These are phyloP conservation scores for Eueremaeus valkanovi DNA, from an alignment of 2,888 invertebrate genomes.

Conservation along the genomic window DNA sequence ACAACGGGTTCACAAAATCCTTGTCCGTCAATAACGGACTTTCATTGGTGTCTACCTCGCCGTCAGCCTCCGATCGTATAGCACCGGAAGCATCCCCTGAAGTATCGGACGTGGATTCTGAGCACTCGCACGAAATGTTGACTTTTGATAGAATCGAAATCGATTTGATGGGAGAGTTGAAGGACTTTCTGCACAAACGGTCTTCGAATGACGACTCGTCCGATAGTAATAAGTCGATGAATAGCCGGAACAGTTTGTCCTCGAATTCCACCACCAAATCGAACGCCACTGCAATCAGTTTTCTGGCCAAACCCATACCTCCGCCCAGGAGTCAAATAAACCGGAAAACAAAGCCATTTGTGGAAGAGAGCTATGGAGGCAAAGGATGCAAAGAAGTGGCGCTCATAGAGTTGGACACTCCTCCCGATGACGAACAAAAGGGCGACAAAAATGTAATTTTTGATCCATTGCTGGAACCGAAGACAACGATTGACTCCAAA, in stretches of 20 bases:
- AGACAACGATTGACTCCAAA: background rate
- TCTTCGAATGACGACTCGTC: constrained; percentile 10
- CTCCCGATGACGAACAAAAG: constrained; percentile 32
- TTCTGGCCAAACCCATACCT: constrained; percentile 42
- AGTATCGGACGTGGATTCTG: constrained; percentile 42
- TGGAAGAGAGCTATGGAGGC: background rate
- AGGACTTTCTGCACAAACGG: constrained; percentile 43
- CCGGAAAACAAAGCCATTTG: background rate
- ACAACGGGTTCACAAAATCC: background rate
- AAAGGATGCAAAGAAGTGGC: constrained; percentile 27
- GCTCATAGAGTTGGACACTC: constrained; percentile 41
- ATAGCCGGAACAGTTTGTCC: constrained; percentile 13
- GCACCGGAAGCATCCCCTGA: constrained; percentile 42
- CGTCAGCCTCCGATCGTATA: background rate
- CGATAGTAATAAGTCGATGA: constrained; percentile 15
- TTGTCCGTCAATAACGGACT: background rate
- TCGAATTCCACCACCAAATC: background rate
- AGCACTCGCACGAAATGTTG: constrained; percentile 39
- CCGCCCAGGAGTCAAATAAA: constrained; percentile 41
- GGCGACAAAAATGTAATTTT: constrained; percentile 24
- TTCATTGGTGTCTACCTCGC: background rate
- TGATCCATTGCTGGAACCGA: constrained; percentile 40
- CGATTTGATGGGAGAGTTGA: constrained; percentile 46
- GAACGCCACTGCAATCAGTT: background rate
- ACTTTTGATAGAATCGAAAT: constrained; percentile 43